Conservation (phyloP, 2,888 invertebrate genomes). For the Bursaphelenchus okinawaensis region DNA sequence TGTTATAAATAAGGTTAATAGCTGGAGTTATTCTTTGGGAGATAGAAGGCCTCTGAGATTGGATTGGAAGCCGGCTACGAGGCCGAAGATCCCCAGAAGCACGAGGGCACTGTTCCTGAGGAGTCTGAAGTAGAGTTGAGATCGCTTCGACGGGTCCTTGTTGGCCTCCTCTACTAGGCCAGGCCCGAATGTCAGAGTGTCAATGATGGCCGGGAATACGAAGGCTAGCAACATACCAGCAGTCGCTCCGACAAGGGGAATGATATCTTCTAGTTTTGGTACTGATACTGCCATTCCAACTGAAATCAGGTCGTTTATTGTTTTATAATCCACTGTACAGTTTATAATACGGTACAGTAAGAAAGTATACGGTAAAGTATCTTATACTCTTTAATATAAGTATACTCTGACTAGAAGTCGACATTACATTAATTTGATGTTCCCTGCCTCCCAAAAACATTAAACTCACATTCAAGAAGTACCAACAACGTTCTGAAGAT, state of each 20-base stretch:
- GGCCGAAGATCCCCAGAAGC: slow-evolving; percentile 38
- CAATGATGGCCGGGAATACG: slow-evolving; percentile 47
- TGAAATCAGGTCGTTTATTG: slow-evolving; percentile 18
- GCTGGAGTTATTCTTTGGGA: background rate
- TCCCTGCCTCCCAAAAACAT: no score
- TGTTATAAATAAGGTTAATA: no score
- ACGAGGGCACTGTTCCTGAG: slow-evolving; percentile 25
- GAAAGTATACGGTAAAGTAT: no score
- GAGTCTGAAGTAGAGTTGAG: slow-evolving; percentile 10
- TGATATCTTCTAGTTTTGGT: slow-evolving; percentile 53
- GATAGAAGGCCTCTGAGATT: slow-evolving; percentile 27
- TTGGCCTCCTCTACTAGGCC: slow-evolving; percentile 9
- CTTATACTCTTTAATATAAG: background rate
- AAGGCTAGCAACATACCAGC: slow-evolving; percentile 55
- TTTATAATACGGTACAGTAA: no score
- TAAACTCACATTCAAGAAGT: slow-evolving; percentile 75
- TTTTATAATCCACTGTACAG: no score
- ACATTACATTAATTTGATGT: no score
- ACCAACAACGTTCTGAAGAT: slow-evolving; percentile 70
- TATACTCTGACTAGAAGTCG: background rate
- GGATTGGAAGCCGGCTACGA: slow-evolving; percentile 40
- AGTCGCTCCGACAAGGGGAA: slow-evolving; percentile 51
- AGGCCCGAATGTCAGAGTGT: slow-evolving; percentile 44
- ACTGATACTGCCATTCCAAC: slow-evolving; percentile 48
- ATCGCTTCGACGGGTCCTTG: background rate